Percentiles rank a stretch among this genome's conserved stretches.
Conservation (phyloP, 2,888 invertebrate species). For the Cyrtodaria siliqua region DNA sequence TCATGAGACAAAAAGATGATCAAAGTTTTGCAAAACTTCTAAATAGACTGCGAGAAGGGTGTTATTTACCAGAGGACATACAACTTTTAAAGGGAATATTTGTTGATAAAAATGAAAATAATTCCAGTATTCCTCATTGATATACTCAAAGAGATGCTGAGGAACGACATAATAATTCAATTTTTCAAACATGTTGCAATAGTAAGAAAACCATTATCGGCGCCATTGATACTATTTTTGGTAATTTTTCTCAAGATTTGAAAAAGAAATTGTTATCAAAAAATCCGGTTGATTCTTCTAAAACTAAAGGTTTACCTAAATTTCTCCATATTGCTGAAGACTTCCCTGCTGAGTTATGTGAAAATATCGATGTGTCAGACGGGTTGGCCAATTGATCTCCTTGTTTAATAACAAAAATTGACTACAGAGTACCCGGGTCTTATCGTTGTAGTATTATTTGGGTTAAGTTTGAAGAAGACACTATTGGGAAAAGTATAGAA, state of each 20-base stretch:
- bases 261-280: no score
- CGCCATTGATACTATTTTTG: no score
- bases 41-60: constrained; percentile 46
- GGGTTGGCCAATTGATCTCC: constrained; percentile 1
- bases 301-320: neutral
- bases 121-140: no score
- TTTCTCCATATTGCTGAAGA: neutral
- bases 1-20: constrained; percentile 64
- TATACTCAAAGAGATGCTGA: no score
- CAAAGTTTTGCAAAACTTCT: constrained; percentile 53
- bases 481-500: neutral
- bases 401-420: neutral
- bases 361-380: constrained; percentile 6
- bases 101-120: no score
- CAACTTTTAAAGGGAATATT: no score
- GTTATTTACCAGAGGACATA: no score
- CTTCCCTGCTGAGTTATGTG: neutral
- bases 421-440: neutral
- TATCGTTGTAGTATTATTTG: neutral
- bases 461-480: neutral
- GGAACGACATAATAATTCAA: no score
- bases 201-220: no score
- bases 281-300: neutral
- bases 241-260: no score
- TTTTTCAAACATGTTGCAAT: no score